Evolutionary conservation across 2,888 invertebrate genomes (phyloP).

Genomic region (Copidosoma aretas): DNA sequence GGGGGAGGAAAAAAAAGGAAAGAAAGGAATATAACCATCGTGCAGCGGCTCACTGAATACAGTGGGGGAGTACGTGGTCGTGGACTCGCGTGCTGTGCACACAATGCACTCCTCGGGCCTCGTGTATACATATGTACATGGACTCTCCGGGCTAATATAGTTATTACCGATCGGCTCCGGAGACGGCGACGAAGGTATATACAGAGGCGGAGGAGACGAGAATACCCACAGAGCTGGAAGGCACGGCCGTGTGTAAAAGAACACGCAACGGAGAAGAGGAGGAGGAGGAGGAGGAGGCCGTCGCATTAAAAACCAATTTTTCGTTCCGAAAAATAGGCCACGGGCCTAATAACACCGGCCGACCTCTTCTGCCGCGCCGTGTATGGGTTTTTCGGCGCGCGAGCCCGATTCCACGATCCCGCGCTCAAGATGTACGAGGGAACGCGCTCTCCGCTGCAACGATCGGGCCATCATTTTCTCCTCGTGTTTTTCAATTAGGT

Average conservation of each 20-base stretch:
- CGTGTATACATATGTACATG: too few relatives aligned
- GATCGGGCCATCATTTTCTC: too few relatives aligned
- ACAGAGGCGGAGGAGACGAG: too few relatives aligned
- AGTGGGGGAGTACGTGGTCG: not conserved
- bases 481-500: conserved; percentile 38
- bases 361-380: conserved; percentile 42
- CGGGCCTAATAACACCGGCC: conserved; percentile 60
- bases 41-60: not conserved
- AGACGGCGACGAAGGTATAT: not conserved
- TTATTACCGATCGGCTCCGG: conserved; percentile 58
- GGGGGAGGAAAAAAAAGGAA: not conserved
- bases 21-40: not conserved
- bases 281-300: conserved; percentile 51
- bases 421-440: too few relatives aligned
- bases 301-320: conserved; percentile 63
- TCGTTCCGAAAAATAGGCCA: conserved; percentile 58
- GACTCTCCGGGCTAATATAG: conserved; percentile 57
- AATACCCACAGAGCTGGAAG: too few relatives aligned
- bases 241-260: too few relatives aligned
- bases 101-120: conserved; percentile 41
- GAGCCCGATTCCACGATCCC: conserved; percentile 45
- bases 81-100: conserved; percentile 48
- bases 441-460: too few relatives aligned
- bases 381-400: conserved; percentile 60
- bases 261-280: not conserved